These are phyloP conservation scores for Melanaphis sacchari DNA, from an alignment of 1,140 invertebrate species.

Conservation along the genomic window DNA sequence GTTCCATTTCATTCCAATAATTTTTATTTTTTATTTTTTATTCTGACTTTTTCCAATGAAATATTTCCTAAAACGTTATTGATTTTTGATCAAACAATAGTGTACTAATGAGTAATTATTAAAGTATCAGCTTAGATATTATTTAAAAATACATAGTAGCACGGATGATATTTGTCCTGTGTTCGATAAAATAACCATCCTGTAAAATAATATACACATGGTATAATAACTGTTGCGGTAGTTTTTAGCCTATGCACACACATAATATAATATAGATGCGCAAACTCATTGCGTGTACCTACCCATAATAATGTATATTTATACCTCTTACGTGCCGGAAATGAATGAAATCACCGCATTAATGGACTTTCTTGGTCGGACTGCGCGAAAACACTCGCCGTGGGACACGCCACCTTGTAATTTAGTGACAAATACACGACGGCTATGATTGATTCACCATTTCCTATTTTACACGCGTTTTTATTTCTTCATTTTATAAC, in stretches of 20 bases:
- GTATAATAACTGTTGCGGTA: background rate
- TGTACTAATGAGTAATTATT: no score
- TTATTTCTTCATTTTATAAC: background rate
- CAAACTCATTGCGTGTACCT: background rate
- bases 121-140: no score
- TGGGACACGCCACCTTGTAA: slow-evolving; percentile 13
- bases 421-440: background rate
- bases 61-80: no score
- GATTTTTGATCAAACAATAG: no score
- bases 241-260: background rate
- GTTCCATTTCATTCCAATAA: no score
- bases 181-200: no score
- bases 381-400: background rate
- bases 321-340: background rate
- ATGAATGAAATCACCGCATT: background rate
- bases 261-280: background rate
- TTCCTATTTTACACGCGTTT: background rate
- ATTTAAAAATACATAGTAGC: no score
- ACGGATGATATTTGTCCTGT: no score
- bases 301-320: background rate
- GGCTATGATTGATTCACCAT: slow-evolving; percentile 14
- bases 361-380: slow-evolving; percentile 38
- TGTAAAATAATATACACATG: background rate
- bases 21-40: no score
- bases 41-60: no score